phyloP scores from a whole-genome alignment of 2,888 invertebrate genomes.

The Cataglyphis livida region DNA sequence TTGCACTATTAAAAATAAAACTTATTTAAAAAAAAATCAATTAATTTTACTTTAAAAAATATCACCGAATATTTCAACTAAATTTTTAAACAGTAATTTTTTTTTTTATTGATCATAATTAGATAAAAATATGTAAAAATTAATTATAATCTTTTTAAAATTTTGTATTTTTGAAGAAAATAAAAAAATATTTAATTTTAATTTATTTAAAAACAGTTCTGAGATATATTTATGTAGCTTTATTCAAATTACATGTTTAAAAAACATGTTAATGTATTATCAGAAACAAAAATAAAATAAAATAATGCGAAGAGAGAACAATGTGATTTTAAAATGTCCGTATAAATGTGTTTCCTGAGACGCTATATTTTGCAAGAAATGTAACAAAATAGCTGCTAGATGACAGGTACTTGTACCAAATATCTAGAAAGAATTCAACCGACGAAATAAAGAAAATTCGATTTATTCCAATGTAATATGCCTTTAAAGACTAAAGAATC shows the following conservation, averaged over 20 bases:
- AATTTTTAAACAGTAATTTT: background rate
- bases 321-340: slow-evolving; percentile 27
- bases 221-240: background rate
- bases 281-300: background rate
- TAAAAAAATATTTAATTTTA: background rate
- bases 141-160: background rate
- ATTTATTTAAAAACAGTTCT: background rate
- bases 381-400: slow-evolving; percentile 1
- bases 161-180: background rate
- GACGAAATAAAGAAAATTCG: slow-evolving; percentile 61
- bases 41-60: background rate
- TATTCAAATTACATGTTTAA: background rate
- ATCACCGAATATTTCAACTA: background rate
- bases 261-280: slow-evolving; percentile 19
- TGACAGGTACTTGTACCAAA: slow-evolving; percentile 1
- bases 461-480: slow-evolving; percentile 57
- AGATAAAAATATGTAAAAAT: background rate
- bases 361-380: background rate
- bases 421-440: background rate
- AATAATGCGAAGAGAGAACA: background rate
- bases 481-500: slow-evolving; percentile 57
- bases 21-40: background rate
- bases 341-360: slow-evolving; percentile 32
- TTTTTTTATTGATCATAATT: background rate
- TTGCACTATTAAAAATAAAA: background rate